Percentiles rank a stretch among this genome's conserved stretches.
phyloP scores from a whole-genome alignment of 2,797 vertebrate species.

The Pygocentrus nattereri region DNA sequence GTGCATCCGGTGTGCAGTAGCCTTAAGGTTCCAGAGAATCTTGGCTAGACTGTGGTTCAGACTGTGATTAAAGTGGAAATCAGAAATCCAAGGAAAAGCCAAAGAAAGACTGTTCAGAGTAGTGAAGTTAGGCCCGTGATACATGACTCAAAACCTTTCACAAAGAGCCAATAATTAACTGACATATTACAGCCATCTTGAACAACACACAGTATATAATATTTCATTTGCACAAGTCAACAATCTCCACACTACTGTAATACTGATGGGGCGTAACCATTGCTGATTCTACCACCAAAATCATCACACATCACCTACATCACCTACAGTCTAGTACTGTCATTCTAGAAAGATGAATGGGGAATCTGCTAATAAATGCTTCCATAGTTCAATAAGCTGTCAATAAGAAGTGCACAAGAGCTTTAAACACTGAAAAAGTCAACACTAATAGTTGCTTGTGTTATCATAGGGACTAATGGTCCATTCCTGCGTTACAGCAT shows the following conservation, averaged over 20 bases:
- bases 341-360: too few species aligned
- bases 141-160: not conserved
- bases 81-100: not conserved
- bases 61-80: conserved; percentile 8
- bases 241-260: not conserved
- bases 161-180: not conserved
- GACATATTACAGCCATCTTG: not conserved
- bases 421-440: conserved; percentile 43
- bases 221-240: not conserved
- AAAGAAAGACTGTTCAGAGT: not conserved
- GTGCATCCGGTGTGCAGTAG: not conserved
- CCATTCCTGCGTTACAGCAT: conserved; percentile 48
- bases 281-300: not conserved
- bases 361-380: conserved; percentile 13
- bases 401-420: conserved; percentile 10
- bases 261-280: not conserved
- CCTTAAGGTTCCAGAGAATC: not conserved
- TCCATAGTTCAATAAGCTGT: conserved; percentile 29
- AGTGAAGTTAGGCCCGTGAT: not conserved
- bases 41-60: not conserved
- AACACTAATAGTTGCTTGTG: conserved; percentile 49
- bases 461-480: conserved; percentile 58
- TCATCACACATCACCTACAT: not conserved
- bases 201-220: not conserved
- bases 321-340: not conserved